Percentiles rank a stretch among this genome's conserved stretches.
These are phyloP conservation scores for Anguilla marmorata DNA, from an alignment of 2,797 vertebrate genomes.

Conservation along the genomic window DNA sequence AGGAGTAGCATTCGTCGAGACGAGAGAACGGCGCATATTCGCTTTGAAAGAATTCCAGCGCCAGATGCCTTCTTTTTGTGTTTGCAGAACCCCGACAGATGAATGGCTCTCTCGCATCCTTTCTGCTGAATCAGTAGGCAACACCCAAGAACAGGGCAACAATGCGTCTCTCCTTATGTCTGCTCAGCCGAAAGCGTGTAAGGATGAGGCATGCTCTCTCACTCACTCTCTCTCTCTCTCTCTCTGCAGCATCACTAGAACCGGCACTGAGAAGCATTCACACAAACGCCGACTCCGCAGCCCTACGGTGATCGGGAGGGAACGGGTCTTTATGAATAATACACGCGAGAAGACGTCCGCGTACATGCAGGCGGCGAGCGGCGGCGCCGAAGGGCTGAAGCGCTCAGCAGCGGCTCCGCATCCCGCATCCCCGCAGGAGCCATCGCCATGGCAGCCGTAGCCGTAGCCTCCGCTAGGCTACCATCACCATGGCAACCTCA, in stretches of 20 bases:
- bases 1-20: neutral
- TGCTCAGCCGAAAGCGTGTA: neutral
- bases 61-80: neutral
- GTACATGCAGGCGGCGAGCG: conserved; percentile 11
- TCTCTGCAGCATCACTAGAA: neutral
- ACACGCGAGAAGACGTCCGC: neutral
- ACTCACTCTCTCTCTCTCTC: neutral
- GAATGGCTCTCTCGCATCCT: conserved; percentile 20
- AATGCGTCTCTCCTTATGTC: neutral
- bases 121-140: conserved; percentile 58
- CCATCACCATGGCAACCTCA: conserved; percentile 73
- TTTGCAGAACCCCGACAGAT: neutral
- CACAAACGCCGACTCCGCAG: neutral
- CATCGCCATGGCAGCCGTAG: conserved; percentile 40
- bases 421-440: conserved; percentile 2
- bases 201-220: neutral
- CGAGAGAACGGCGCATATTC: neutral
- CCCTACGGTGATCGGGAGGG: neutral
- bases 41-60: neutral
- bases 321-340: conserved; percentile 18
- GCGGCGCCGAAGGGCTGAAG: neutral
- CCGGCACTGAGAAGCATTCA: neutral
- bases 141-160: conserved; percentile 31
- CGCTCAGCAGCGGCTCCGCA: conserved; percentile 13
- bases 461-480: conserved; percentile 67